Base-by-base conservation (phyloP, 2,888 invertebrate genomes). In the Macrophya annulata region DNA sequence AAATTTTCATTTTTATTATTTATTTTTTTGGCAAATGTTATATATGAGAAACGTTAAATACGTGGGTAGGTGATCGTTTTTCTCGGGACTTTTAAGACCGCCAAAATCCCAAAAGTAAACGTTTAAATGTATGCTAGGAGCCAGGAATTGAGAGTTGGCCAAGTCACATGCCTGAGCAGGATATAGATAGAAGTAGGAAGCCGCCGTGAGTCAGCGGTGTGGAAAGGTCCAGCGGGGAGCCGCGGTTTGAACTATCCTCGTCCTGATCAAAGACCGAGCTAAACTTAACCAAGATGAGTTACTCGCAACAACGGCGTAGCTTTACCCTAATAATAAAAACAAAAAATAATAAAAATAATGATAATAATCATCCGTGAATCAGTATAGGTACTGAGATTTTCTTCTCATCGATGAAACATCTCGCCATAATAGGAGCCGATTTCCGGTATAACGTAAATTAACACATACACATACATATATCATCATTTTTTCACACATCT, bases 101-200 rank as follows among this genome's bases (percentile, higher is more conserved):
- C 45, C 37, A 12, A 15, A 51, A 15, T 25, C 48, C 12, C 1
- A 25, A 21, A 83, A 15, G 68, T 6, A 51, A 65, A 83, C 48
- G 71, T 83, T 83, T 68, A 43, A 68, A 83, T 51, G 65, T 45
- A 68, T n/a, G 48, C 25, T 62, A 43, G 62, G 10, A 62, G 51
- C 17, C 59, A 62, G 83, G 71, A 68, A 71, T 83, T 83, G 83
- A 83, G 37, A 74, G 71, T 86, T 87, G 86, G 86, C 84, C 87
- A 84, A 89, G 87, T 89, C 89, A 88, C 89, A 89, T 90, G 90
- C 87, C 88, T 89, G 85, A 86, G 86, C 82, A 85, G 86, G 89
- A 88, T 90, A 91, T 90, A 91, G 87, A 90, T 91, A 91, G 90
- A 91, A 91, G 89, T 90, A 91, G 91, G 90, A 91, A 92, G 92